Percentiles rank a stretch among this genome's conserved stretches.
Conservation (phyloP, 2,113 vertebrate species). For the Strix uralensis region DNA sequence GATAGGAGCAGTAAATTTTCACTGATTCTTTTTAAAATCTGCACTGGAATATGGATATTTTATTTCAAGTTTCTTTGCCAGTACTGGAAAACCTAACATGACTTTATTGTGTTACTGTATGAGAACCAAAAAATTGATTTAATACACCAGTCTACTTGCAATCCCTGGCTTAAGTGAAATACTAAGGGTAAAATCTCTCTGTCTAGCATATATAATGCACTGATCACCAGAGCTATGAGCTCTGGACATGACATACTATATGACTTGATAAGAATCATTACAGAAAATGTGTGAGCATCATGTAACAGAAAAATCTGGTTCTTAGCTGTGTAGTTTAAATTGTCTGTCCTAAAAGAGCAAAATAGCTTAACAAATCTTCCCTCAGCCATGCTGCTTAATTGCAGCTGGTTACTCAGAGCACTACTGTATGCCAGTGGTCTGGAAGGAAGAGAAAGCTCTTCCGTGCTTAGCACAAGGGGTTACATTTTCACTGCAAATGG, state of each 20-base stretch:
- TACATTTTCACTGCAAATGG: not conserved
- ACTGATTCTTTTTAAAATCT: not conserved
- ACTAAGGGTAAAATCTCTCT: not conserved
- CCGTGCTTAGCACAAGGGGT: not conserved
- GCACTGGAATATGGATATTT: not conserved
- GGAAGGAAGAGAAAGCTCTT: not conserved
- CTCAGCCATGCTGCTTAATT: not conserved
- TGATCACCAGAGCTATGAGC: not conserved
- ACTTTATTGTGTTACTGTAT: not conserved
- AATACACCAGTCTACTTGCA: constrained; percentile 5
- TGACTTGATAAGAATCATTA: not conserved
- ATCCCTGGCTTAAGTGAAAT: constrained; percentile 20
- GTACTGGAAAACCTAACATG: constrained; percentile 1
- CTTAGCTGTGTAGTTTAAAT: not conserved
- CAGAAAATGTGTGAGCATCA: not conserved
- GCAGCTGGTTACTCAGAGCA: not conserved
- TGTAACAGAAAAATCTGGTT: not conserved
- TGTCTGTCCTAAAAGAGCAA: not conserved
- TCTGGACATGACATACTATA: not conserved
- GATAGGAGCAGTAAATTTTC: not conserved
- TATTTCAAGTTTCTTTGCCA: constrained; percentile 39
- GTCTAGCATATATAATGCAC: not conserved
- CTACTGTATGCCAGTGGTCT: not conserved
- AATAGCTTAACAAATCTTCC: not conserved
- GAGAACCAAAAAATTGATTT: constrained; percentile 47